phyloP scores from a whole-genome alignment of 2,888 invertebrate genomes.

The Tanytarsus gracilentus region DNA sequence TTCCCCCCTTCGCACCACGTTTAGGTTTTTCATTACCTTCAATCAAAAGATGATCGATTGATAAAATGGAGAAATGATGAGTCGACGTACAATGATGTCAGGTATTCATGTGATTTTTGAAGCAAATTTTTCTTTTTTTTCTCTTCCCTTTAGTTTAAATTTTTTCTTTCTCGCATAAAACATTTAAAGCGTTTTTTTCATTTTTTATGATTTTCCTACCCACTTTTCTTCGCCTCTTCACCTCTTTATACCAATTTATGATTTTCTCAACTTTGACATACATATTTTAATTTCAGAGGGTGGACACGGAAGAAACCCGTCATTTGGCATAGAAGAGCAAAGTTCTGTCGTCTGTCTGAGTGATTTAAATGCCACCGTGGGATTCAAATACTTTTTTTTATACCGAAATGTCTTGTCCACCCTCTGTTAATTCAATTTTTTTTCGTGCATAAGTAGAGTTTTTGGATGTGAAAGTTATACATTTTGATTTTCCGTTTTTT shows the following conservation, averaged over 20 bases:
- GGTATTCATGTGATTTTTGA: conserved; percentile 22
- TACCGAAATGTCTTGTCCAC: no score
- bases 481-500: no score
- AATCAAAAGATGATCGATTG: conserved; percentile 20
- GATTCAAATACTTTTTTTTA: no score
- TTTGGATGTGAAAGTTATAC: conserved; percentile 19
- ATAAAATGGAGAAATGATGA: conserved; percentile 23
- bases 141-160: background rate
- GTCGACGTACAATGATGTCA: conserved; percentile 22
- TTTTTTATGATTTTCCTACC: no score
- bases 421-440: no score
- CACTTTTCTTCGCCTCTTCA: no score
- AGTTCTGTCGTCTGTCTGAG: no score
- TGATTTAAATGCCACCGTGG: no score
- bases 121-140: background rate
- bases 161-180: background rate
- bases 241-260: no score
- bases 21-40: conserved; percentile 28
- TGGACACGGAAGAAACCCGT: background rate
- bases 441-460: background rate
- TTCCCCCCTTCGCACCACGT: conserved; percentile 1
- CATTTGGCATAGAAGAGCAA: no score
- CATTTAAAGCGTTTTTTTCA: no score
- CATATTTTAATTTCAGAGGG: background rate
- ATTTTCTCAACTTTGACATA: background rate